phyloP scores from a whole-genome alignment of 2,113 vertebrate genomes.

The Archilochus colubris region DNA sequence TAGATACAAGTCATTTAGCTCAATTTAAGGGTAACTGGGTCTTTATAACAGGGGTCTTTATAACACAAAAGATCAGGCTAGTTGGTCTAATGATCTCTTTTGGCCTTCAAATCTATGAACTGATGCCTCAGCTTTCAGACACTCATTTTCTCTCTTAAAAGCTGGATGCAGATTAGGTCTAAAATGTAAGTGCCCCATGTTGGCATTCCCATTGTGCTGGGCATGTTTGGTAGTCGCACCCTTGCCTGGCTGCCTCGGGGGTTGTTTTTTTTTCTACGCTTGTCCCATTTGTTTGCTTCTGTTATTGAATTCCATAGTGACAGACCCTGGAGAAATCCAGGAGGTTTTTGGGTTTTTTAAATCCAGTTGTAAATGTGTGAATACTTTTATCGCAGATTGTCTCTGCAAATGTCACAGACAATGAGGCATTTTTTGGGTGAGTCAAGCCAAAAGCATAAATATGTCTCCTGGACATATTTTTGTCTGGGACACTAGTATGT shows the following conservation, averaged over 20 bases:
- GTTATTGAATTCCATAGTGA: slow-evolving; percentile 2
- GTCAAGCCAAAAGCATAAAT: slow-evolving; percentile 24
- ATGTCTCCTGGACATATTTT: neutral
- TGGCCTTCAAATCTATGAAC: neutral
- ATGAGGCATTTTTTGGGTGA: neutral
- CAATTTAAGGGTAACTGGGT: neutral
- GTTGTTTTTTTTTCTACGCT: neutral
- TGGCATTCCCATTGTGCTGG: neutral
- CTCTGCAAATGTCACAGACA: slow-evolving; percentile 51
- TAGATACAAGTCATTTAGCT: neutral
- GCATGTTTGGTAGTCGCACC: neutral
- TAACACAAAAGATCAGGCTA: neutral
- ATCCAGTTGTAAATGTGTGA: neutral
- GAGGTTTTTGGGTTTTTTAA: neutral
- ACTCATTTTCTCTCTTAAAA: neutral
- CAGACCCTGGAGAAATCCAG: neutral
- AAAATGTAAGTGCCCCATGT: neutral
- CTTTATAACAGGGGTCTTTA: too few relatives aligned
- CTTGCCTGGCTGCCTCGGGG: neutral
- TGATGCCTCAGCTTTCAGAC: neutral
- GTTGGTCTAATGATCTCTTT: neutral
- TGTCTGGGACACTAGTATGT: neutral
- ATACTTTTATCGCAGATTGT: slow-evolving; percentile 48
- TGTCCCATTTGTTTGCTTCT: neutral
- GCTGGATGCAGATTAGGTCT: neutral